Conservation (phyloP, 2,888 invertebrate species). For the Dynastes tityus region DNA sequence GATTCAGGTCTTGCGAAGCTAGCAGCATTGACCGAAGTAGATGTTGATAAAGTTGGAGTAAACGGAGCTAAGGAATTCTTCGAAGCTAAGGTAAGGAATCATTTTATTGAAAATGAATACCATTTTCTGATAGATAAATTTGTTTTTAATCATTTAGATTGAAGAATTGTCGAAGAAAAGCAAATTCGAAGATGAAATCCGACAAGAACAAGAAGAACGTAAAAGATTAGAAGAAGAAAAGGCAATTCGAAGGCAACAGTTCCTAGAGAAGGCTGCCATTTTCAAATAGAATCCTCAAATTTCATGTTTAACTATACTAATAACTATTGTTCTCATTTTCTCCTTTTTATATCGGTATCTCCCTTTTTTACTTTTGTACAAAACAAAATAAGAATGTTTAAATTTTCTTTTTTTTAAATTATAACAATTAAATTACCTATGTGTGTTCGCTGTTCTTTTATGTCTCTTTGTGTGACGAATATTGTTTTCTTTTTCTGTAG, state of each 20-base stretch:
- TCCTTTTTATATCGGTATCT: not conserved
- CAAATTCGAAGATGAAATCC: constrained; percentile 94
- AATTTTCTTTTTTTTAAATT: constrained; percentile 23
- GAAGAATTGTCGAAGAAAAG: constrained; percentile 86
- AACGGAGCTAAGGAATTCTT: constrained; percentile 96
- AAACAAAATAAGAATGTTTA: not conserved
- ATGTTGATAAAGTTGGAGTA: constrained; percentile 95
- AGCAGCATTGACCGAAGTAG: constrained; percentile 90
- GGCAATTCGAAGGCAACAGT: constrained; percentile 84
- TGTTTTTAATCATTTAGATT: constrained; percentile 73
- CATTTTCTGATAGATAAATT: too few relatives aligned
- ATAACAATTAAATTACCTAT: not conserved
- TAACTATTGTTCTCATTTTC: not conserved
- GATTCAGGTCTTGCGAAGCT: constrained; percentile 91
- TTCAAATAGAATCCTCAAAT: constrained; percentile 74
- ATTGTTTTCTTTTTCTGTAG: too few relatives aligned
- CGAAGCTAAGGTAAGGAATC: constrained; percentile 84
- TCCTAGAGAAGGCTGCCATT: constrained; percentile 90
- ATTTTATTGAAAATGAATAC: not conserved
- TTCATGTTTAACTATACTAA: too few relatives aligned
- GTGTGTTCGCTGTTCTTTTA: too few relatives aligned
- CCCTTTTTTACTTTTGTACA: constrained; percentile 34
- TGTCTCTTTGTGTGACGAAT: too few relatives aligned
- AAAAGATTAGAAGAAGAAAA: constrained; percentile 88
- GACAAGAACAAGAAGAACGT: constrained; percentile 92